Conservation (phyloP, 2,888 invertebrate species). For the Apotomis betuletana region DNA sequence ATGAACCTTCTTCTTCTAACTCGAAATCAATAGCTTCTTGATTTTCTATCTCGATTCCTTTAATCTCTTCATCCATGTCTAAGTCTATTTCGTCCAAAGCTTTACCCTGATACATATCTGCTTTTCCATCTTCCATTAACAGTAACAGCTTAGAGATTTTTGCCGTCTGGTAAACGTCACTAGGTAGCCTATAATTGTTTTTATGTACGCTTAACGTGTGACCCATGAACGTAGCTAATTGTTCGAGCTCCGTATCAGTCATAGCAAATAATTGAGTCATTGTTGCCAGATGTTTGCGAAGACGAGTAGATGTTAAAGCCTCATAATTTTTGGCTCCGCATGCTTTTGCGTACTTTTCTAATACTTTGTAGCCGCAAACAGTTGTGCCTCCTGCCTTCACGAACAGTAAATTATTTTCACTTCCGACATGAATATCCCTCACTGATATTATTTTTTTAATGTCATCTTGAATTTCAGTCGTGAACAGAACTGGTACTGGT, state of each 20-base stretch:
- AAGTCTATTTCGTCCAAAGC: conserved; percentile 43
- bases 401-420: conserved; percentile 44
- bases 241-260: conserved; percentile 42
- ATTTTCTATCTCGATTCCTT: conserved; percentile 12
- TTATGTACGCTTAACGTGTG: conserved; percentile 42
- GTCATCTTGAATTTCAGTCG: conserved; percentile 44
- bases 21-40: conserved; percentile 19
- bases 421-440: conserved; percentile 37
- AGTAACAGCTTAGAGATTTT: conserved; percentile 46
- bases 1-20: neutral
- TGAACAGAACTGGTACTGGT: conserved; percentile 46
- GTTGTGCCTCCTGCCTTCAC: conserved; percentile 37
- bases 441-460: conserved; percentile 21
- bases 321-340: conserved; percentile 43
- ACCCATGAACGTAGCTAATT: conserved; percentile 45
- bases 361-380: conserved; percentile 42
- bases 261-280: conserved; percentile 44
- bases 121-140: conserved; percentile 46
- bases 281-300: conserved; percentile 47
- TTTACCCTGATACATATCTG: conserved; percentile 44
- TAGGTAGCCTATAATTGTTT: conserved; percentile 42
- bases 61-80: conserved; percentile 42
- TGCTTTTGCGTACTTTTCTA: conserved; percentile 45
- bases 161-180: conserved; percentile 44
- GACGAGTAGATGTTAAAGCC: conserved; percentile 43